These are phyloP conservation scores for Dasysyrphus albostriatus DNA, from an alignment of 2,888 invertebrate species.

Conservation along the genomic window DNA sequence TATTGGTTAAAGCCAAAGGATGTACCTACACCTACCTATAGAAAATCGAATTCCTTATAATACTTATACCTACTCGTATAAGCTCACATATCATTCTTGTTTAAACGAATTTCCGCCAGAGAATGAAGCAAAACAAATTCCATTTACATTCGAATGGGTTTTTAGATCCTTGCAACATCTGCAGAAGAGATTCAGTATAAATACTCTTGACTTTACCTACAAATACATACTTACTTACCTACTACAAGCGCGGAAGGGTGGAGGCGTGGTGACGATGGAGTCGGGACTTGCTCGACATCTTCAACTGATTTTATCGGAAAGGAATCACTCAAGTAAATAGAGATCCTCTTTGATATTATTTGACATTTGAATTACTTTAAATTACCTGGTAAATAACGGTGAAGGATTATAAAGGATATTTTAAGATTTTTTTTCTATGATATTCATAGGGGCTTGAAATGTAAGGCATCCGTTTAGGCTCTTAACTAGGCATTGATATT, in stretches of 20 bases:
- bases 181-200: slow-evolving; percentile 56
- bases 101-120: slow-evolving; percentile 69
- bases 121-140: slow-evolving; percentile 38
- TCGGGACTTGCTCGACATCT: slow-evolving; percentile 34
- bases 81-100: slow-evolving; percentile 28
- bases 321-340: slow-evolving; percentile 65
- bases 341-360: background rate
- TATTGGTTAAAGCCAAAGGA: slow-evolving; percentile 48
- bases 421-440: background rate
- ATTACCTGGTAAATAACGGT: background rate
- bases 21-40: slow-evolving; percentile 13
- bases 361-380: slow-evolving; percentile 17
- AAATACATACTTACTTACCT: background rate
- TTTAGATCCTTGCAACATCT: slow-evolving; percentile 54
- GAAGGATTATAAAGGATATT: slow-evolving; percentile 3
- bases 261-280: background rate
- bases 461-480: too few species aligned
- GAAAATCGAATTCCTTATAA: slow-evolving; percentile 14
- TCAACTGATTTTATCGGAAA: slow-evolving; percentile 13
- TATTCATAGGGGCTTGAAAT: background rate
- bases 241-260: too few species aligned
- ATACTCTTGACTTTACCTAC: slow-evolving; percentile 42
- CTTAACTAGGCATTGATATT: too few species aligned
- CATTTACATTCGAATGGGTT: slow-evolving; percentile 70
- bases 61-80: background rate